Base-by-base conservation (phyloP, 2,797 vertebrate genomes). In the Oryzias sinensis region DNA sequence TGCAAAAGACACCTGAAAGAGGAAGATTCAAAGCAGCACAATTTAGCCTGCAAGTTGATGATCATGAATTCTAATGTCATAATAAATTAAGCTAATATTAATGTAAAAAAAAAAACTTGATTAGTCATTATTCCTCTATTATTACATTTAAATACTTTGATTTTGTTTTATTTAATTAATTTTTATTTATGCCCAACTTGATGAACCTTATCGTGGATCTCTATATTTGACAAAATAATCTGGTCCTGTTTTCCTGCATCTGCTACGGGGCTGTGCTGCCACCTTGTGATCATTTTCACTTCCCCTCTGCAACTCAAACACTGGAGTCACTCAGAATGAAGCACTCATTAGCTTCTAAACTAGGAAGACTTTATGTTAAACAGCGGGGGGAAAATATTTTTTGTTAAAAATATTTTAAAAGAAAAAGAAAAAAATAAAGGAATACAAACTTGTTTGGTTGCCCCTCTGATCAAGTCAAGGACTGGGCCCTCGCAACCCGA, bases 381-480 rank as follows among this genome's bases (percentile, higher is more conserved):
- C 17, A 14, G n/a, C 1, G 17, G 20, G 4, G 9, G 8, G 3
- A 33, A 33, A 37, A 37, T 13, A 37, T 11, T 37, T 37, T 11
- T 37, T 0, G 11, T 13, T 37, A 44, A 17, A 43, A 43, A 18
- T 0, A 51, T 59, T 59, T 20, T 16, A 33, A 25, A 17, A 45
- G 54, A 56, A 59, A 60, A 5, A 49, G 44, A 4, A 46, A 40
- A 18, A 61, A 68, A 59, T 61, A 62, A 18, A 68, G 46, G 81
- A 71, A 83, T 81, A 83, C 76, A 71, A 82, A 81, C 81, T 89
- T 83, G 79, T 86, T 74, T 82, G 76, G 75, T 82, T 80, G 81
- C 75, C 80, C 79, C 53, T 87, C 77, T 82, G 80, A 87, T 90
- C 88, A 91, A 82, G 89, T 87, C 89, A 90, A 87, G 85, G 85